Percentiles rank a stretch among this genome's conserved stretches.
phyloP scores from a whole-genome alignment of 2,888 invertebrate species.

The Oxycera nigricornis region DNA sequence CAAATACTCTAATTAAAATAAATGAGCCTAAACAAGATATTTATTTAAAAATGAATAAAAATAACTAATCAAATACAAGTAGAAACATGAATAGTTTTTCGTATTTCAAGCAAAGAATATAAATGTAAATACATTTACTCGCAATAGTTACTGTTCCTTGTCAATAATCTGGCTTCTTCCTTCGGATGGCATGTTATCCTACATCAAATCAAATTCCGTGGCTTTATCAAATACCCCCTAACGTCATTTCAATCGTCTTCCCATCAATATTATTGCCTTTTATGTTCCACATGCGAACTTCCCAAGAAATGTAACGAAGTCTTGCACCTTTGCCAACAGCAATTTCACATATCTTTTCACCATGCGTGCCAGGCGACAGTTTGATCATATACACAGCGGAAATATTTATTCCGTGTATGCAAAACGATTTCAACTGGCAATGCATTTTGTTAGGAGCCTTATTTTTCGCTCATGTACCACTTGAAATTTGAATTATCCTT shows the following conservation, averaged over 20 bases:
- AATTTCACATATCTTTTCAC: not conserved
- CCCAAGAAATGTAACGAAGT: not conserved
- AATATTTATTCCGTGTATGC: not conserved
- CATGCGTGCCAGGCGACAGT: slow-evolving; percentile 23
- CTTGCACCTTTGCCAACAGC: not conserved
- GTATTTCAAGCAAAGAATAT: too few relatives aligned
- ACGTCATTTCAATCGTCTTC: not conserved
- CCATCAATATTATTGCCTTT: too few relatives aligned
- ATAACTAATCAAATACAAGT: too few relatives aligned
- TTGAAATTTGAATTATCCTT: not conserved
- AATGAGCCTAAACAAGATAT: too few relatives aligned
- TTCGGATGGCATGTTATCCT: too few relatives aligned
- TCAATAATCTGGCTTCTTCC: too few relatives aligned
- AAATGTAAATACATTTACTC: too few relatives aligned
- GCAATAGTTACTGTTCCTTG: too few relatives aligned
- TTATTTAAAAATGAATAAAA: too few relatives aligned
- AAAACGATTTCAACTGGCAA: slow-evolving; percentile 9
- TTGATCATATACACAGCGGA: not conserved
- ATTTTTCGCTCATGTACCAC: not conserved
- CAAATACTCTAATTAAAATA: too few relatives aligned
- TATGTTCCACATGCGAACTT: too few relatives aligned
- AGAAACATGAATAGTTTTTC: too few relatives aligned
- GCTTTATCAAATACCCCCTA: not conserved
- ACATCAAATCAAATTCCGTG: not conserved
- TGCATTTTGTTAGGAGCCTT: not conserved